Conservation (phyloP, 2,888 invertebrate genomes). For the Eudasyphora cyanicolor region DNA sequence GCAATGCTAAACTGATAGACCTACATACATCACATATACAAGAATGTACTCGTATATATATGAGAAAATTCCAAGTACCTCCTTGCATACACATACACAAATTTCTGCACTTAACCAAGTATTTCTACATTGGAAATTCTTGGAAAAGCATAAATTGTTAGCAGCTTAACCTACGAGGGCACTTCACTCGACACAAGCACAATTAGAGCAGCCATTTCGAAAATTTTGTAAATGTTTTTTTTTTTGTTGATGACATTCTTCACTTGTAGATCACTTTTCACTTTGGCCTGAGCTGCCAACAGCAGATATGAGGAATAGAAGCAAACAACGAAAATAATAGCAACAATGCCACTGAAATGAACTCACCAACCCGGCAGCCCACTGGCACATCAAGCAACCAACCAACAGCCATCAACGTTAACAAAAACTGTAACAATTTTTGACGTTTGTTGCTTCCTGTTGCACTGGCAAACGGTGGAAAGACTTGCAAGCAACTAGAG, state of each 20-base stretch:
- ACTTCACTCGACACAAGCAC: neutral
- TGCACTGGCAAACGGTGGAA: neutral
- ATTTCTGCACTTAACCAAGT: neutral
- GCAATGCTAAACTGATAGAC: neutral
- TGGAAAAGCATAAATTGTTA: neutral
- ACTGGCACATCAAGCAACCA: neutral
- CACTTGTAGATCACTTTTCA: too few relatives aligned
- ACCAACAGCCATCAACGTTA: neutral
- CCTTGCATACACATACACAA: neutral
- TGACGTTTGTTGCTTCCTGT: conserved; percentile 32
- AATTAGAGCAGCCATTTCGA: neutral
- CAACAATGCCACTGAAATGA: neutral
- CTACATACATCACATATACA: neutral
- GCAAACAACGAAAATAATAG: neutral
- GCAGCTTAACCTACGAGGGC: neutral
- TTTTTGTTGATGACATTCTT: neutral
- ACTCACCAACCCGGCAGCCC: neutral
- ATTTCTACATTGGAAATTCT: neutral
- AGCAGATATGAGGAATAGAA: neutral
- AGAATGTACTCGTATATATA: neutral
- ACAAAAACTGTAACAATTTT: conserved; percentile 28
- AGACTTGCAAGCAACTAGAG: neutral
- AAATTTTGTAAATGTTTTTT: neutral
- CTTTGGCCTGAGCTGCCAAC: neutral
- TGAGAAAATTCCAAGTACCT: neutral